These are phyloP conservation scores for Lepidurus arcticus DNA, from an alignment of 1,140 invertebrate species.

Conservation along the genomic window DNA sequence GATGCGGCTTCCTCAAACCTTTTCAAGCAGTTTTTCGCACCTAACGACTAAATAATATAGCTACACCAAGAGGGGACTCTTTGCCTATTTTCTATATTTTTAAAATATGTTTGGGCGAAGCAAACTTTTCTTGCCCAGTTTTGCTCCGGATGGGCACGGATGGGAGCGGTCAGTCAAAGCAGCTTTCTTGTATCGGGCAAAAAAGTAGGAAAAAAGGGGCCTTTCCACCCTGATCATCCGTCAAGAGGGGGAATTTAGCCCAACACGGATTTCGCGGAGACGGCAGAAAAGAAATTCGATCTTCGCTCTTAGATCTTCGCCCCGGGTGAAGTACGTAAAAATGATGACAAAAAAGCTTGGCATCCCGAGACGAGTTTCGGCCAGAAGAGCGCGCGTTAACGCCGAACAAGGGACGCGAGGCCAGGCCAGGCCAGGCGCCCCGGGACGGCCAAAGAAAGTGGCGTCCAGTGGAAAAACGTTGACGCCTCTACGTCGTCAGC, in stretches of 20 bases:
- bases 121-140: not conserved
- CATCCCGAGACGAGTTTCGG: not conserved
- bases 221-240: not conserved
- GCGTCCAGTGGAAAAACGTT: slow-evolving; percentile 8
- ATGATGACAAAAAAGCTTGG: not conserved
- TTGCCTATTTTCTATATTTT: too few relatives aligned
- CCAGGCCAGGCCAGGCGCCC: not conserved
- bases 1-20: not conserved
- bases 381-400: not conserved
- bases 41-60: not conserved
- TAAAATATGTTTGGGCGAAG: not conserved
- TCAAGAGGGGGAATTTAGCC: not conserved
- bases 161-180: not conserved
- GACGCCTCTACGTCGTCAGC: slow-evolving; percentile 2
- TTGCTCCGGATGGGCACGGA: not conserved
- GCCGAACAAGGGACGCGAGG: not conserved
- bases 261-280: slow-evolving; percentile 20
- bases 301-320: slow-evolving; percentile 13
- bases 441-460: not conserved
- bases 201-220: not conserved
- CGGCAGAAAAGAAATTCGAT: not conserved
- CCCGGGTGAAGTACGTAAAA: not conserved
- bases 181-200: not conserved
- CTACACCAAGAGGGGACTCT: not conserved
- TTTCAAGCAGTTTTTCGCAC: not conserved